These are phyloP conservation scores for Drosophila sucinea DNA, from an alignment of 1,140 invertebrate genomes.

Conservation along the genomic window DNA sequence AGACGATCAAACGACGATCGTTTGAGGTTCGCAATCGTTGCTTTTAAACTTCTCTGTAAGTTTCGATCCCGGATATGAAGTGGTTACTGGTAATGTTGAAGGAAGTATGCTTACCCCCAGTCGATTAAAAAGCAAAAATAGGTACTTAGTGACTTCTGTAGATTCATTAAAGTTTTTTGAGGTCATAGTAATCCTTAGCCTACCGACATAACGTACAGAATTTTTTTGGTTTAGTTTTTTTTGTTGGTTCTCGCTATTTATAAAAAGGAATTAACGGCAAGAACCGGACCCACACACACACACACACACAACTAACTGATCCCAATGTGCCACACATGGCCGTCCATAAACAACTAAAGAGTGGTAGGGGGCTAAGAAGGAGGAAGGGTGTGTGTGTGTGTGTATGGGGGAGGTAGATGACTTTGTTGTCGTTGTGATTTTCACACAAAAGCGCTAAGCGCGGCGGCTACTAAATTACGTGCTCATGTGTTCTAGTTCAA, in stretches of 20 bases:
- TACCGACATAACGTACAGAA: not conserved
- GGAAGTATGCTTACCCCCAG: too few relatives aligned
- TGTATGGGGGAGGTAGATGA: not conserved
- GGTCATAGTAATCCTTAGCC: too few relatives aligned
- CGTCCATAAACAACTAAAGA: constrained; percentile 70
- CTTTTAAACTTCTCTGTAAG: too few relatives aligned
- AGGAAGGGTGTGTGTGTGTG: not conserved
- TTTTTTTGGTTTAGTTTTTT: constrained; percentile 29
- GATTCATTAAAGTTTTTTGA: too few relatives aligned
- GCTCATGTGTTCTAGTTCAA: constrained; percentile 78
- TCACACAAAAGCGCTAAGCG: constrained; percentile 77
- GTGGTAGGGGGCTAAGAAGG: constrained; percentile 5
- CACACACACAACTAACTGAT: constrained; percentile 48
- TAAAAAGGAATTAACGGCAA: constrained; percentile 80
- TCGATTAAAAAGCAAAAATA: too few relatives aligned
- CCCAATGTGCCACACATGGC: constrained; percentile 68
- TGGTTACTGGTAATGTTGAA: too few relatives aligned
- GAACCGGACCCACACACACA: constrained; percentile 74
- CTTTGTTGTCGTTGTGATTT: constrained; percentile 75
- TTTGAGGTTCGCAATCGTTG: too few relatives aligned
- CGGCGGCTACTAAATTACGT: constrained; percentile 77
- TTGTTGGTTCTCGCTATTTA: constrained; percentile 60
- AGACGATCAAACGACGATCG: too few relatives aligned
- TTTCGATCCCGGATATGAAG: too few relatives aligned
- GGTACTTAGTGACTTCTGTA: too few relatives aligned